Base-by-base conservation (phyloP, 2,888 invertebrate species). In the Lithophane ornitopus region DNA sequence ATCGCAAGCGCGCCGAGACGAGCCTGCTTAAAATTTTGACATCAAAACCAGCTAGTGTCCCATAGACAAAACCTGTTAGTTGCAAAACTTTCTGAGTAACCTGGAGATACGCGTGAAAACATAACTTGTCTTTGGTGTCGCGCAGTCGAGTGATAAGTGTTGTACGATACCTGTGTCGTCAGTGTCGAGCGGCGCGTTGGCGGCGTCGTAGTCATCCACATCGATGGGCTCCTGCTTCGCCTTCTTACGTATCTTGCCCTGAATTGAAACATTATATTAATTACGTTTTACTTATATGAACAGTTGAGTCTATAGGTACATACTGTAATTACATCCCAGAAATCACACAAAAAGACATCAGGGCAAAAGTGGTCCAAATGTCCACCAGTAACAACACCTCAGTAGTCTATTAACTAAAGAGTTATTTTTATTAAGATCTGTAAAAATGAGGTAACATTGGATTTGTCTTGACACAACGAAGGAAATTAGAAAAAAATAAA, bases 151-250 rank as follows among this genome's bases (percentile, higher is more conserved):
- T 16, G 9, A 28, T 16, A 16, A 16, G 22, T 2, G 34, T 19
- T 3, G 39, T 14, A 26, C 26, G 7, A 8, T 76, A 97, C 97
- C 97, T 77, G 97, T 95, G 91, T 98, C 98, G 88, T 98, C 98
- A 0, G 97, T 97, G 82, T 97, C 96, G 6, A 97, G 93, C 76
- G 97, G 96, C 62, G 93, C 94, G 76, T 81, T 87, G 76, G 89
- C 91, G 16, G 94, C 94, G 54, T 94, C 94, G 84, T 96, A 95
- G 85, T 94, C 96, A 61, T 97, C 97, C 80, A 95, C 95, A 66
- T 97, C 96, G 84, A 97, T 96, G 22, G 97, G 95, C 88, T 97
- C 97, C 39, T 94, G 88, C 81, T 96, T 97, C 2, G 95, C 88
- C 70, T 93, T 95, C 91, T 94, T 93, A 54, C 97, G 92, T 70